Conservation (phyloP, 1,140 invertebrate genomes). For the Heliconius congener region DNA sequence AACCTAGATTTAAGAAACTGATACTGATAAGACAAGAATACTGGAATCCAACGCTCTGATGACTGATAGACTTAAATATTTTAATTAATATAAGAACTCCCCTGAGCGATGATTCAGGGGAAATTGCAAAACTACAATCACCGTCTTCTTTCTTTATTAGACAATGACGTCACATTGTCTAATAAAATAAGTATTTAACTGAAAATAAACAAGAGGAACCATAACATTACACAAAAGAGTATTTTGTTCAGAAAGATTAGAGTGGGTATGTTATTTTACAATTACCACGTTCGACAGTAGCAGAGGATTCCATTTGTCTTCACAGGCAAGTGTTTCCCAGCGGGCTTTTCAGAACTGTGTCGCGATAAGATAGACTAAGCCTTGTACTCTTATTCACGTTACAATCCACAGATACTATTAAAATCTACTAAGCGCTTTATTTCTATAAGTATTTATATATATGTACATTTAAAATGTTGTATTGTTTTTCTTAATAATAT, state of each 20-base stretch:
- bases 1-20: too few species aligned
- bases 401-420: constrained; percentile 11
- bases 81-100: too few species aligned
- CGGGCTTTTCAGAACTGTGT: constrained; percentile 63
- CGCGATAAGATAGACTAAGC: constrained; percentile 65
- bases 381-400: constrained; percentile 58
- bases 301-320: constrained; percentile 64
- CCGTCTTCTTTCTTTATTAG: too few species aligned
- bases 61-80: too few species aligned
- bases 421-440: constrained; percentile 17
- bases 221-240: constrained; percentile 7
- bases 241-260: constrained; percentile 28
- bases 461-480: not conserved
- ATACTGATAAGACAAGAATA: too few species aligned
- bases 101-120: too few species aligned
- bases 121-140: too few species aligned
- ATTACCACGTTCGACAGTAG: constrained; percentile 50
- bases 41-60: too few species aligned
- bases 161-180: too few species aligned
- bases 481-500: too few species aligned
- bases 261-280: constrained; percentile 48
- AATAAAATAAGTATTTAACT: not conserved
- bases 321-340: constrained; percentile 60
- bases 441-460: not conserved
- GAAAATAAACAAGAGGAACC: constrained; percentile 4